A percentile compares a stretch with the other conserved stretches of the same genome.
Evolutionary conservation across 1,140 invertebrate species (phyloP).

Genomic region (Myzus persicae): DNA sequence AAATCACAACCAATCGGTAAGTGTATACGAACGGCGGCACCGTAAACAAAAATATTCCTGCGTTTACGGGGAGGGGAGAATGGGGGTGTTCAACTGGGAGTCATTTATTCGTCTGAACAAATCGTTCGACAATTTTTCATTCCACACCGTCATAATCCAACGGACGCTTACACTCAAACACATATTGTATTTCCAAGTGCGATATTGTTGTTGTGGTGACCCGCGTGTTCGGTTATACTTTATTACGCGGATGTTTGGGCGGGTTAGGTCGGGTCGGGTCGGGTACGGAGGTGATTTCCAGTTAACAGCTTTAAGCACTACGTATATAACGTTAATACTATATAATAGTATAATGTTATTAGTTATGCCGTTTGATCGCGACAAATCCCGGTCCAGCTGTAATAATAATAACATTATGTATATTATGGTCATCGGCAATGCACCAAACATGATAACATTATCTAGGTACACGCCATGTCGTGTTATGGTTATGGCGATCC

Average conservation of each 20-base stretch:
- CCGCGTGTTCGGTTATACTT: neutral
- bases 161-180: too few species aligned
- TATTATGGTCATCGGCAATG: neutral
- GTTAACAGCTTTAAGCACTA: too few species aligned
- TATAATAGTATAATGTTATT: neutral
- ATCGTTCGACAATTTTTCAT: too few species aligned
- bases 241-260: neutral
- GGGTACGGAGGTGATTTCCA: neutral
- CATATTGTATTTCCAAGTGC: neutral
- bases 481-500: neutral
- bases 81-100: too few species aligned
- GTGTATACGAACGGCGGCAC: neutral
- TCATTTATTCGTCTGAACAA: too few species aligned
- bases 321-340: neutral
- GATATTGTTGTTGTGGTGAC: neutral
- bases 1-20: constrained; percentile 61
- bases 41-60: neutral
- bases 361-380: neutral
- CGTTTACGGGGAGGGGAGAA: too few species aligned
- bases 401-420: neutral
- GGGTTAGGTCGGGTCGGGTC: neutral
- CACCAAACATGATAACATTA: neutral
- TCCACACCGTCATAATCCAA: too few species aligned
- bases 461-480: neutral
- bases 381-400: neutral